These are phyloP conservation scores for Saccostrea cuccullata DNA, from an alignment of 1,140 invertebrate species.

Conservation along the genomic window DNA sequence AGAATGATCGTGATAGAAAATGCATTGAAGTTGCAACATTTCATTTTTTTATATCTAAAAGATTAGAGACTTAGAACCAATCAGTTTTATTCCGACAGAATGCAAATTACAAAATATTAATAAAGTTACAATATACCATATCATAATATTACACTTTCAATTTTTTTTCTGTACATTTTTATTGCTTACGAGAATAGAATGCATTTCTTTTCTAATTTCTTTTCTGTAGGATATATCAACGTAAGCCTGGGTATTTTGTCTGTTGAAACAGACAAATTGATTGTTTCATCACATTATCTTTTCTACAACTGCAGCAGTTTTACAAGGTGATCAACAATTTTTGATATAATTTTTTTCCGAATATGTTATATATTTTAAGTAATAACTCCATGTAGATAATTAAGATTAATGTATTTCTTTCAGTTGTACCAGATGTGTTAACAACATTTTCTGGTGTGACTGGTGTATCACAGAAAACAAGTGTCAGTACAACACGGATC, in stretches of 20 bases:
- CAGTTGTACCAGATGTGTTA: slow-evolving; percentile 67
- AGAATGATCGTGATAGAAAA: too few species aligned
- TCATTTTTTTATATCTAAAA: too few species aligned
- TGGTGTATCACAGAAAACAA: slow-evolving; percentile 72
- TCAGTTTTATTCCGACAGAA: too few species aligned
- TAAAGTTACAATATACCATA: too few species aligned
- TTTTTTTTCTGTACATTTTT: too few species aligned
- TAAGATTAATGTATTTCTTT: not conserved
- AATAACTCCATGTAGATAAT: not conserved
- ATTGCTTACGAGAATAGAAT: not conserved
- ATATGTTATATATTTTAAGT: too few species aligned
- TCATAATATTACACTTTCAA: too few species aligned
- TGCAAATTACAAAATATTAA: too few species aligned
- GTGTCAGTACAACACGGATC: slow-evolving; percentile 63
- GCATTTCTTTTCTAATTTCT: not conserved
- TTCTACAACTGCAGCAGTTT: slow-evolving; percentile 71
- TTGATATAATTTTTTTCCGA: too few species aligned
- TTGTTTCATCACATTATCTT: slow-evolving; percentile 55
- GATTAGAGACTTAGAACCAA: too few species aligned
- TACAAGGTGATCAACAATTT: slow-evolving; percentile 54
- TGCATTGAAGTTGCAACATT: too few species aligned
- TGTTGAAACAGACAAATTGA: not conserved
- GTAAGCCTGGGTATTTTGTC: not conserved
- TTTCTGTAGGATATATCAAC: slow-evolving; percentile 24
- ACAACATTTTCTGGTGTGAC: slow-evolving; percentile 67